Evolutionary conservation across 2,888 invertebrate genomes (phyloP).

Genomic region (Parnassius glacialis): DNA sequence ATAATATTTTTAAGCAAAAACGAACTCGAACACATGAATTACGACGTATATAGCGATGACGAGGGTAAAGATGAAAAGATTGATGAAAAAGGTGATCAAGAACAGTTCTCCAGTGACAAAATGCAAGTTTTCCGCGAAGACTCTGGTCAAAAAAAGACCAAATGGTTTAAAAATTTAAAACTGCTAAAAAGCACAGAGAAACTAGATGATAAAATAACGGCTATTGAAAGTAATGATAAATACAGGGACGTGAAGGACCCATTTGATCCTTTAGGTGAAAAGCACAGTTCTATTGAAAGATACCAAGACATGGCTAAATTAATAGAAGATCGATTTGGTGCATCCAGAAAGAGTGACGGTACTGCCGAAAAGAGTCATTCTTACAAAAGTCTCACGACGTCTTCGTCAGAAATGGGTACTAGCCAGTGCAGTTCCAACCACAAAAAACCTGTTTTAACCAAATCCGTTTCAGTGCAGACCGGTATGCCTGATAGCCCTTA

Average conservation of each 20-base stretch:
- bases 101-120: slow-evolving; percentile 70
- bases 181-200: slow-evolving; percentile 73
- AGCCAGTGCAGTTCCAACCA: slow-evolving; percentile 74
- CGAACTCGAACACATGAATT: slow-evolving; percentile 83
- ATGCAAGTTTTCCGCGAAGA: slow-evolving; percentile 78
- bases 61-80: slow-evolving; percentile 72
- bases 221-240: slow-evolving; percentile 63
- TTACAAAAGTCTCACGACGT: slow-evolving; percentile 75
- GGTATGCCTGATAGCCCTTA: slow-evolving; percentile 70
- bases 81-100: slow-evolving; percentile 63
- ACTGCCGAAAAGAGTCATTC: slow-evolving; percentile 76
- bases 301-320: slow-evolving; percentile 87
- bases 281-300: slow-evolving; percentile 85
- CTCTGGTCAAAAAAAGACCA: slow-evolving; percentile 77
- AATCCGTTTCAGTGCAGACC: slow-evolving; percentile 77
- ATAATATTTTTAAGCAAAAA: slow-evolving; percentile 85
- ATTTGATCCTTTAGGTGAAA: slow-evolving; percentile 82
- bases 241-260: slow-evolving; percentile 75
- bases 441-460: slow-evolving; percentile 73
- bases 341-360: slow-evolving; percentile 64
- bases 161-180: slow-evolving; percentile 84
- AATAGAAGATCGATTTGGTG: slow-evolving; percentile 84
- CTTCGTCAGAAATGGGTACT: slow-evolving; percentile 78
- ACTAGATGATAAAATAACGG: slow-evolving; percentile 69
- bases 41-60: slow-evolving; percentile 76